Evolutionary conservation across 2,797 vertebrate species (phyloP).

Genomic region (Neosalanx taihuensis): DNA sequence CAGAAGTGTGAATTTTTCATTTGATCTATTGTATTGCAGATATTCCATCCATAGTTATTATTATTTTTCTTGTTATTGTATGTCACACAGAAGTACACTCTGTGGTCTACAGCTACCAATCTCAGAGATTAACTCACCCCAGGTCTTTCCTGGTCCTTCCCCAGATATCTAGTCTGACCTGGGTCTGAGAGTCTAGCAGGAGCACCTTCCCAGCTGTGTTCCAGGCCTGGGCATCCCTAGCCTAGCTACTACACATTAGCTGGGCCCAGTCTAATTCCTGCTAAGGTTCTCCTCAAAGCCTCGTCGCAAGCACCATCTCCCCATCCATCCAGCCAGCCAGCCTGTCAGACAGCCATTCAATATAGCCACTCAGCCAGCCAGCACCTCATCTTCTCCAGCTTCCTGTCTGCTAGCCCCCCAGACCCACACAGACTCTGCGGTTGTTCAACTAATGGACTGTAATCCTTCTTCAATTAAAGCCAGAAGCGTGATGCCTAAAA

Average conservation of each 20-base stretch:
- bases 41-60: too few relatives aligned
- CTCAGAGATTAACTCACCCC: not conserved
- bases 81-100: too few relatives aligned
- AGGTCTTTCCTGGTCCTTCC: not conserved
- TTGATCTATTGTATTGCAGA: too few relatives aligned
- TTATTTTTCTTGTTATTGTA: too few relatives aligned
- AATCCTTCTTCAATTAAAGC: conserved; percentile 23
- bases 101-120: not conserved
- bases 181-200: too few relatives aligned
- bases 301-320: too few relatives aligned
- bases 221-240: too few relatives aligned
- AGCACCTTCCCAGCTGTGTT: too few relatives aligned
- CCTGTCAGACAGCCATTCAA: not conserved
- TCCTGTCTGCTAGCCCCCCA: not conserved
- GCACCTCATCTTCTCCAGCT: not conserved
- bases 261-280: not conserved
- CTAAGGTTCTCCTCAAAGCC: too few relatives aligned
- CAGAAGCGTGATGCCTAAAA: conserved; percentile 2
- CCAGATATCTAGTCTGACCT: not conserved
- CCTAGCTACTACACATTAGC: not conserved
- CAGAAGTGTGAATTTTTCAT: too few relatives aligned
- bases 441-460: conserved; percentile 16
- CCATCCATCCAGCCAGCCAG: too few relatives aligned
- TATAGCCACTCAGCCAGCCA: not conserved
- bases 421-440: not conserved